Evolutionary conservation across 2,113 vertebrate species (phyloP).

Genomic region (Aramus guarauna): DNA sequence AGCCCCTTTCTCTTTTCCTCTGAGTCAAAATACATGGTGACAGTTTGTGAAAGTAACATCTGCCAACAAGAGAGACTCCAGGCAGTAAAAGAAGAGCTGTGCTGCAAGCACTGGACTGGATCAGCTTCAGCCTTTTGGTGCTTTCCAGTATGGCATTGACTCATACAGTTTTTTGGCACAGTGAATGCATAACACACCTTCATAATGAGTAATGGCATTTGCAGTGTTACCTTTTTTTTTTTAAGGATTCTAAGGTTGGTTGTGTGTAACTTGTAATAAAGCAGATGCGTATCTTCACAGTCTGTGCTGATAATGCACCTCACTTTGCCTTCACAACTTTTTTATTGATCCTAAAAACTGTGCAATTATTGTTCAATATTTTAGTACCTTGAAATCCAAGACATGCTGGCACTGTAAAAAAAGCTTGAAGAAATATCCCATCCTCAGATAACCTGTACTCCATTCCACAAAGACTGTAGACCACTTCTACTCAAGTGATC

Average conservation of each 20-base stretch:
- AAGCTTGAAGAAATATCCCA: background rate
- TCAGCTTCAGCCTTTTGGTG: background rate
- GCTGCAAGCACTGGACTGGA: background rate
- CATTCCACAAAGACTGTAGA: background rate
- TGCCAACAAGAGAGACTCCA: background rate
- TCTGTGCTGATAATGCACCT: background rate
- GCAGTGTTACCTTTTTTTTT: background rate
- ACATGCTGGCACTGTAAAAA: background rate
- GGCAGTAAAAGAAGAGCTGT: background rate
- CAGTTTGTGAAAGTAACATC: background rate
- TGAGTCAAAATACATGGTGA: background rate
- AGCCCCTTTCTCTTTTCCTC: background rate
- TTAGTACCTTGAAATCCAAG: background rate
- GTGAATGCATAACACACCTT: background rate
- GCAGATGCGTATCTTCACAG: background rate
- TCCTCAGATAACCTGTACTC: background rate
- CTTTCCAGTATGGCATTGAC: background rate
- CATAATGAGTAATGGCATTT: background rate
- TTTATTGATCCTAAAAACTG: background rate
- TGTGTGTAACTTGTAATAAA: background rate
- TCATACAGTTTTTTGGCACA: background rate
- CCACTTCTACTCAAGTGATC: background rate
- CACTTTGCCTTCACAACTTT: background rate
- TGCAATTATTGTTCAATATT: background rate
- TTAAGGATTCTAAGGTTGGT: background rate